These are phyloP conservation scores for Monarcha castaneiventris DNA, from an alignment of 2,113 vertebrate species.

Conservation along the genomic window DNA sequence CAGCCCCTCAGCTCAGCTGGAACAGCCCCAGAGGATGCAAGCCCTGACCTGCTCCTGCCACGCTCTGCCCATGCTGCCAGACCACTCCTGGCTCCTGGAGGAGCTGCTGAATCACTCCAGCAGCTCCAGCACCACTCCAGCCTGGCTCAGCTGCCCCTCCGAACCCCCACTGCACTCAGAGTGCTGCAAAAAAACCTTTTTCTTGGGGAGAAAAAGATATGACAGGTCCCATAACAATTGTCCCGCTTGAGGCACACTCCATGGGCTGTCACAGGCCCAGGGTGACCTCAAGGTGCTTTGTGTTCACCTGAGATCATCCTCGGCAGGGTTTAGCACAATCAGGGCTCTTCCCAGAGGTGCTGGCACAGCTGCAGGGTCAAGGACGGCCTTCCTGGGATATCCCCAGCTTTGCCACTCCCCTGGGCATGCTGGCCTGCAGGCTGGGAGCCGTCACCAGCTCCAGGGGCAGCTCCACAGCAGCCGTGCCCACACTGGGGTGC, in stretches of 20 bases:
- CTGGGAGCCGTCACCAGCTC: neutral
- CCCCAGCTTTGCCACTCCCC: neutral
- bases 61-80: neutral
- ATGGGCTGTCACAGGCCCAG: neutral
- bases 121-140: neutral
- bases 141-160: neutral
- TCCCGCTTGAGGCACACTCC: neutral
- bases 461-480: neutral
- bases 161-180: neutral
- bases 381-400: too few relatives aligned
- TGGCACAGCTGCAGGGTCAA: neutral
- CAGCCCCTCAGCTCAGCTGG: neutral
- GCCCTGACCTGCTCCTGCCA: neutral
- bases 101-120: neutral
- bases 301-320: neutral
- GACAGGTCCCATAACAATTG: neutral
- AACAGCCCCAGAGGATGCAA: neutral
- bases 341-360: neutral
- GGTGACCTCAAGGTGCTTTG: neutral
- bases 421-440: fast-evolving
- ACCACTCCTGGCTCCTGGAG: fast-evolving
- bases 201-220: fast-evolving
- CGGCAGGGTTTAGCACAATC: fast-evolving
- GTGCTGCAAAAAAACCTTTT: neutral
- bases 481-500: neutral